phyloP scores from a whole-genome alignment of 1,140 invertebrate species.

The Sesamia nonagrioides region DNA sequence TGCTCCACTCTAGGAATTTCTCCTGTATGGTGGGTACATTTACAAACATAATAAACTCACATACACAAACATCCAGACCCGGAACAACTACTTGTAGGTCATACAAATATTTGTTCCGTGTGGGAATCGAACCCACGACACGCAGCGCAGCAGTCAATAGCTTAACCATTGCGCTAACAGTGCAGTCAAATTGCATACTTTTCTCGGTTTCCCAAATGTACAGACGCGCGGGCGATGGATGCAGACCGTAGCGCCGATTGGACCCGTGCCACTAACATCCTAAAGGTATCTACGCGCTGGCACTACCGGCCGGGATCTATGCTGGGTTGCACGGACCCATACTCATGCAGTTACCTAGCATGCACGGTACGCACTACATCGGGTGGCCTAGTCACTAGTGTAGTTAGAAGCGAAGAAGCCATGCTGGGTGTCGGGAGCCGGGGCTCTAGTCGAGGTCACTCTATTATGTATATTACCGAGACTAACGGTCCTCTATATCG shows the following conservation, averaged over 20 bases:
- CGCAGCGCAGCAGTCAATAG: too few species aligned
- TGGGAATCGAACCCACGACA: too few species aligned
- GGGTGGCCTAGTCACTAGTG: not conserved
- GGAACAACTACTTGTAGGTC: too few species aligned
- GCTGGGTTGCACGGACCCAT: not conserved
- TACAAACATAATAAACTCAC: too few species aligned
- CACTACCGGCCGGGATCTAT: not conserved
- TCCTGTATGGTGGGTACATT: too few species aligned
- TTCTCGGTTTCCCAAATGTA: not conserved
- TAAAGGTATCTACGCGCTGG: conserved; percentile 13
- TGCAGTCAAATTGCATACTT: too few species aligned
- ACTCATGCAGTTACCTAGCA: not conserved
- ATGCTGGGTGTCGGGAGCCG: conserved; percentile 47
- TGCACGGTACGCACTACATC: not conserved
- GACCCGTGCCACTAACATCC: not conserved
- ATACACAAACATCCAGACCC: too few species aligned
- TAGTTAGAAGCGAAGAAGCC: conserved; percentile 50
- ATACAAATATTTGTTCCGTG: too few species aligned
- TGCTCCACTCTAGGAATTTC: too few species aligned
- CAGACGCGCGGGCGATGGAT: too few species aligned
- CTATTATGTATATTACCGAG: conserved; percentile 54
- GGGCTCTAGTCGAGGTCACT: conserved; percentile 25
- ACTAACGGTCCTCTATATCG: conserved; percentile 49
- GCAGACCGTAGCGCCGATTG: not conserved
- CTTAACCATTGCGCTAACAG: too few species aligned